Evolutionary conservation across 2,888 invertebrate genomes (phyloP).

Genomic region (Nipponacmea schrenckii): DNA sequence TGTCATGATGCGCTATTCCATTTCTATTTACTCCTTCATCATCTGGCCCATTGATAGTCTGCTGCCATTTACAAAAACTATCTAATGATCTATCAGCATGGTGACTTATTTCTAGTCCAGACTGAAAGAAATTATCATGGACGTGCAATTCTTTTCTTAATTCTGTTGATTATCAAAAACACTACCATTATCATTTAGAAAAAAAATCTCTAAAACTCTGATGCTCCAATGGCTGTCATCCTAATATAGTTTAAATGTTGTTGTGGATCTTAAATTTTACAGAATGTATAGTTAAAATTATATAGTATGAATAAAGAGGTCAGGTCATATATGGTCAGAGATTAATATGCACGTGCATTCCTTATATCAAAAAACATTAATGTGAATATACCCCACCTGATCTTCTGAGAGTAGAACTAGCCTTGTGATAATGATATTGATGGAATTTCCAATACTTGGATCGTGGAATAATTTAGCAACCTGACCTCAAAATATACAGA

Average conservation of each 20-base stretch:
- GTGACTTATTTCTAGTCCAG: slow-evolving; percentile 57
- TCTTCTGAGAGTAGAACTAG: slow-evolving; percentile 80
- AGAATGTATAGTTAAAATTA: too few relatives aligned
- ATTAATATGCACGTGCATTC: too few relatives aligned
- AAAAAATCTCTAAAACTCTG: background rate
- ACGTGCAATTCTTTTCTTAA: background rate
- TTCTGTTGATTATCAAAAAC: background rate
- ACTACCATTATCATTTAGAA: background rate
- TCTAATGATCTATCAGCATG: slow-evolving; percentile 65
- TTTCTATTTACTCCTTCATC: slow-evolving; percentile 25
- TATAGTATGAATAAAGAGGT: too few relatives aligned
- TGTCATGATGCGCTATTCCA: slow-evolving; percentile 57
- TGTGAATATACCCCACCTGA: slow-evolving; percentile 54
- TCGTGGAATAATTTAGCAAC: slow-evolving; percentile 63
- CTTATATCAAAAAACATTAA: too few relatives aligned
- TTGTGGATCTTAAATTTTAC: too few relatives aligned
- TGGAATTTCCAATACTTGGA: slow-evolving; percentile 88
- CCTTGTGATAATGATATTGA: slow-evolving; percentile 86
- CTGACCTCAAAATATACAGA: slow-evolving; percentile 51
- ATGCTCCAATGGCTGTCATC: background rate
- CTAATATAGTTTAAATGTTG: too few relatives aligned
- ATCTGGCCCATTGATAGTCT: slow-evolving; percentile 47
- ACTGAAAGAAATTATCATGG: background rate
- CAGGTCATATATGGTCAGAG: too few relatives aligned
- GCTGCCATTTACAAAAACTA: slow-evolving; percentile 67